Base-by-base conservation (phyloP, 2,113 vertebrate species). In the Papio anubis region DNA sequence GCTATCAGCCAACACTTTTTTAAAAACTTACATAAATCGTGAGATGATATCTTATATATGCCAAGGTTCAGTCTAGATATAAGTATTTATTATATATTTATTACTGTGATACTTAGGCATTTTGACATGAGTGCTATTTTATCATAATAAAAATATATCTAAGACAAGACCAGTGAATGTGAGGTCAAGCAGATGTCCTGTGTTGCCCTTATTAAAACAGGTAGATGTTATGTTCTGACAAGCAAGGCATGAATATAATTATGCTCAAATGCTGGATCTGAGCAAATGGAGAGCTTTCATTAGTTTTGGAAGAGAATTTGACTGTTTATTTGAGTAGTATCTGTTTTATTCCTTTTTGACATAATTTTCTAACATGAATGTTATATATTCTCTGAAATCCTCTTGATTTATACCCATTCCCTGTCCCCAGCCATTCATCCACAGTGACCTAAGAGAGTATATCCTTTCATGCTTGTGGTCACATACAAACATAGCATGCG, bases 81-180 rank as follows among this genome's bases (percentile, higher is more conserved):
- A 96, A 96, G 92, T 97, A 95, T 96, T 97, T 97, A 97, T 97
- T 97, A 90, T 90, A 96, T 97, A 98, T 97, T 97, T 98, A 97
- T 98, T 97, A 80, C 95, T 91, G 8, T 82, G 96, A 96, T 93
- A 97, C 90, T 96, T 97, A 92, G 90, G 84, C 92, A 93, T 96
- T 97, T 96, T 97, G 97, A 97, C 96, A 88, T 73, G 91, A 95
- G 90, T 83, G 73, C 81, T 97, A 94, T 97, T 97, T 98, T 97
- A 97, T 97, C 95, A 97, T 97, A 97, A 97, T 98, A 96, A 98
- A 97, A 97, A 97, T 96, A 86, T 88, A 96, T 97, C 88, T 95
- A 94, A 88, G 92, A 97, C 84, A 88, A 85, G 59, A 90, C 40
- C 18, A 82, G 90, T 64, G 52, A 95, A 94, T 25, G 75, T 78